Percentiles rank a stretch among this genome's conserved stretches.
Evolutionary conservation across 1,140 invertebrate genomes (phyloP).

Genomic region (Yoshiicerus persimilis): DNA sequence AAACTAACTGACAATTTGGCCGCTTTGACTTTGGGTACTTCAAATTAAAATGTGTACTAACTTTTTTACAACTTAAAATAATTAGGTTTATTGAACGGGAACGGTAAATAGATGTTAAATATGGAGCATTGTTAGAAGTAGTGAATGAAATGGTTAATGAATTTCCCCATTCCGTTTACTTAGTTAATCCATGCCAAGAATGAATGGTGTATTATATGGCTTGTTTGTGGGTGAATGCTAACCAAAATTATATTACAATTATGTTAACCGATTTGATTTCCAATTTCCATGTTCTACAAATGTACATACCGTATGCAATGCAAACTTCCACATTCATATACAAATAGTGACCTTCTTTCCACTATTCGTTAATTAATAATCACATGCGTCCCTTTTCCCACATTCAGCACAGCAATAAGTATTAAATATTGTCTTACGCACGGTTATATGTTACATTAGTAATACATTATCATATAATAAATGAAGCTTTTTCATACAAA

Average conservation of each 20-base stretch:
- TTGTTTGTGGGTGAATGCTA: background rate
- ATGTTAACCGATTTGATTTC: background rate
- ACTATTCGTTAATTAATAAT: background rate
- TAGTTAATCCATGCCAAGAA: background rate
- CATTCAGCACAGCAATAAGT: background rate
- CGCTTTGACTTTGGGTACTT: too few species aligned
- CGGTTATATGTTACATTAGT: conserved; percentile 22
- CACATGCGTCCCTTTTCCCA: background rate
- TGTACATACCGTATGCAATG: background rate
- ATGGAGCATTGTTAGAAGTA: background rate
- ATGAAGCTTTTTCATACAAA: background rate
- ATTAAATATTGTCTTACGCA: conserved; percentile 10
- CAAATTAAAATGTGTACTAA: too few species aligned
- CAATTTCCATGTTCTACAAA: background rate
- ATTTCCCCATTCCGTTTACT: background rate
- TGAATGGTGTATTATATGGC: background rate
- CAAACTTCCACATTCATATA: background rate
- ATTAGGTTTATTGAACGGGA: background rate
- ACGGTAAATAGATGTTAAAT: background rate
- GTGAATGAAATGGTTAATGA: conserved; percentile 5
- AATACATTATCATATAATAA: background rate
- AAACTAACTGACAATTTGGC: too few species aligned
- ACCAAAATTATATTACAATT: background rate
- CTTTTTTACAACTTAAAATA: background rate
- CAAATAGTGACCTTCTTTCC: background rate